Evolutionary conservation across 2,888 invertebrate genomes (phyloP).

Genomic region (Holacanthella duospinosa): DNA sequence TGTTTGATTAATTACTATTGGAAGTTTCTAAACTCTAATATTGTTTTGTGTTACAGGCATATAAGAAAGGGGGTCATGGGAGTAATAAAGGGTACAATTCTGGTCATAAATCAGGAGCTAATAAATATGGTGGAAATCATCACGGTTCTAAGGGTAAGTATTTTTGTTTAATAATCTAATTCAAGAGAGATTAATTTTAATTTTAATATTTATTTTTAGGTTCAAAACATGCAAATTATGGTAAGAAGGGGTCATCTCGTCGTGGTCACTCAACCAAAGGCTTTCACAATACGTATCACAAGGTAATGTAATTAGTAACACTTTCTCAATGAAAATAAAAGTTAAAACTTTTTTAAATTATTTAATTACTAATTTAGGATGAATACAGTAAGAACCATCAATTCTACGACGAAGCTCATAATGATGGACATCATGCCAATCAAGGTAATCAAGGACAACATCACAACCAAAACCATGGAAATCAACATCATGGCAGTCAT

Average conservation of each 20-base stretch:
- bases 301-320: slow-evolving; percentile 16
- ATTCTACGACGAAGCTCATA: slow-evolving; percentile 36
- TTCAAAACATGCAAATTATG: slow-evolving; percentile 27
- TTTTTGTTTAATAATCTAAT: background rate
- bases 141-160: slow-evolving; percentile 24
- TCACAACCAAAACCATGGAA: slow-evolving; percentile 26
- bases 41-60: slow-evolving; percentile 1
- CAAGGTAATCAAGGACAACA: slow-evolving; percentile 33
- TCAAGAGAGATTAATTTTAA: background rate
- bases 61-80: slow-evolving; percentile 33
- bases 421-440: slow-evolving; percentile 24
- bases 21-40: no score
- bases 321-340: background rate
- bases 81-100: slow-evolving; percentile 10
- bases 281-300: slow-evolving; percentile 35
- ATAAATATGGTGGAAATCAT: slow-evolving; percentile 30
- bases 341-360: background rate
- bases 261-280: slow-evolving; percentile 35
- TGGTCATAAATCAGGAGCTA: slow-evolving; percentile 30
- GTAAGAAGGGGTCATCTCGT: slow-evolving; percentile 30
- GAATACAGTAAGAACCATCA: slow-evolving; percentile 34
- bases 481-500: slow-evolving; percentile 21
- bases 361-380: slow-evolving; percentile 17
- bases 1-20: no score
- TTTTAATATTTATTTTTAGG: background rate